Percentiles rank a stretch among this genome's conserved stretches.
Evolutionary conservation across 2,797 vertebrate species (phyloP).

Genomic region (Gobio occitaniae): DNA sequence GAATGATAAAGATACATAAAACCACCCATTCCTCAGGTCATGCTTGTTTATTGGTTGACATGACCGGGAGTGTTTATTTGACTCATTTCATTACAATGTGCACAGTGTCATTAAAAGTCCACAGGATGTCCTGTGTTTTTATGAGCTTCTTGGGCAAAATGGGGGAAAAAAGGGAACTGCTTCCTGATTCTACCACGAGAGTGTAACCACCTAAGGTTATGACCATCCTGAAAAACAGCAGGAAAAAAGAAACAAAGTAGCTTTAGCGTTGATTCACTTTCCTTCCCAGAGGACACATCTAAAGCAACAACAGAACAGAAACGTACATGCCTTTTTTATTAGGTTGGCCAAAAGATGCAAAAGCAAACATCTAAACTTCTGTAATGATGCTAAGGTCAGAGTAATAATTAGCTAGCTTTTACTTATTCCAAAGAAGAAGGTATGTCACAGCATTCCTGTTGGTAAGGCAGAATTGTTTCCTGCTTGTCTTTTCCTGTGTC

Average conservation of each 20-base stretch:
- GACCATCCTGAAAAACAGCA: constrained; percentile 67
- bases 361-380: constrained; percentile 10
- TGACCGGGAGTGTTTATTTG: constrained; percentile 74
- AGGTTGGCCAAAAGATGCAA: constrained; percentile 12
- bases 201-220: constrained; percentile 67
- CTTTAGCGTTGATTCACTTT: constrained; percentile 54
- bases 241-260: constrained; percentile 64
- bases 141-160: constrained; percentile 73
- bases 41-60: constrained; percentile 63
- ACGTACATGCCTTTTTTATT: constrained; percentile 1
- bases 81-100: constrained; percentile 77
- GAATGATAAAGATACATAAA: constrained; percentile 44
- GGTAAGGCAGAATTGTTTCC: constrained; percentile 55
- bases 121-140: constrained; percentile 78
- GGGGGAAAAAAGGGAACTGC: constrained; percentile 62
- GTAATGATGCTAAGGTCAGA: constrained; percentile 34
- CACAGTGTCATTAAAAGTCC: constrained; percentile 74
- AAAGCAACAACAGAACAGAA: constrained; percentile 21
- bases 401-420: constrained; percentile 43
- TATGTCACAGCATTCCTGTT: constrained; percentile 28
- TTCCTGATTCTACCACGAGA: constrained; percentile 71
- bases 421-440: constrained; percentile 21
- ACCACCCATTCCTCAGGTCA: constrained; percentile 44
- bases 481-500: constrained; percentile 63
- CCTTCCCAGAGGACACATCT: constrained; percentile 52